Conservation (phyloP, 1,140 invertebrate species). For the Dermatophagoides farinae region DNA sequence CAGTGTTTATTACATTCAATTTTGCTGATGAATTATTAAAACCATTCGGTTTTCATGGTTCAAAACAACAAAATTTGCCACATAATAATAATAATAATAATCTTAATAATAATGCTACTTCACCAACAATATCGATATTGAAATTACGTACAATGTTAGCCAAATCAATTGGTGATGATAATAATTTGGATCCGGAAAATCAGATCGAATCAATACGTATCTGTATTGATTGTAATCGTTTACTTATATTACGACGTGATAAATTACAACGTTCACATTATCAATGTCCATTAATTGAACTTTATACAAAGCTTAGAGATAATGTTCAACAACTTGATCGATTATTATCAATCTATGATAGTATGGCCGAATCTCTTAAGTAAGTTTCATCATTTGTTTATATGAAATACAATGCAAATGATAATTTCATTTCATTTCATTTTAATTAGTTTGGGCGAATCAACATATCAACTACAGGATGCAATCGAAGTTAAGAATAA, state of each 20-base stretch:
- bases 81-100: too few relatives aligned
- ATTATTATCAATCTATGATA: constrained; percentile 55
- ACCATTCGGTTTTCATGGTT: constrained; percentile 9
- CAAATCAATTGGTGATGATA: neutral
- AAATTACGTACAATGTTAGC: too few relatives aligned
- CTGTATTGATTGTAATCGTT: constrained; percentile 54
- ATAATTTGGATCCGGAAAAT: neutral
- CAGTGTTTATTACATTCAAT: constrained; percentile 59
- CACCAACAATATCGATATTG: neutral
- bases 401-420: constrained; percentile 4
- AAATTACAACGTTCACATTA: constrained; percentile 54
- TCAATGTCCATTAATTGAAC: constrained; percentile 52
- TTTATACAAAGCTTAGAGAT: constrained; percentile 56
- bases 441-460: constrained; percentile 74
- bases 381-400: constrained; percentile 22
- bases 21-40: constrained; percentile 49
- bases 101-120: neutral
- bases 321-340: constrained; percentile 52
- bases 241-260: constrained; percentile 56
- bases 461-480: constrained; percentile 56
- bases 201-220: constrained; percentile 35
- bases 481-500: constrained; percentile 56
- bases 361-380: constrained; percentile 51
- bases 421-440: too few relatives aligned
- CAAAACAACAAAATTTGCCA: too few relatives aligned